Evolutionary conservation across 2,797 vertebrate genomes (phyloP).

Genomic region (Acrocephalus scirpaceus): DNA sequence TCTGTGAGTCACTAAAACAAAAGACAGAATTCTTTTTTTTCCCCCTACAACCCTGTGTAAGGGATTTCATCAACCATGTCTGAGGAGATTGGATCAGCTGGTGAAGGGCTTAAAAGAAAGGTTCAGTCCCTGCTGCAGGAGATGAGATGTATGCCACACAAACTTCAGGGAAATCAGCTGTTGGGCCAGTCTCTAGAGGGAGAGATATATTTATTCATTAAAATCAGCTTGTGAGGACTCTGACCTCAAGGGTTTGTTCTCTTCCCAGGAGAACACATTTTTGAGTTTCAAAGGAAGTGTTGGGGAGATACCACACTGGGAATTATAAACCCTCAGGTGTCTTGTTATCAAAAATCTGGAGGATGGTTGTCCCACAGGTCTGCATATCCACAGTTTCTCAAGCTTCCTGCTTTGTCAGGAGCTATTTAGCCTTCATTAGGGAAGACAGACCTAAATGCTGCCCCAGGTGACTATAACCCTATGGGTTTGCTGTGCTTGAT

Average conservation of each 20-base stretch:
- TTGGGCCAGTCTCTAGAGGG: neutral
- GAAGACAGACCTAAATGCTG: neutral
- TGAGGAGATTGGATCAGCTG: neutral
- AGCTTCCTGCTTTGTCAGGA: neutral
- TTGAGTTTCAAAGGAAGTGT: neutral
- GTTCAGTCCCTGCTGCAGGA: neutral
- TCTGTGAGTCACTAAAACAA: neutral
- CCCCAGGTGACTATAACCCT: neutral
- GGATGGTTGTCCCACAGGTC: fast-evolving
- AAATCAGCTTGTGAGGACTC: neutral
- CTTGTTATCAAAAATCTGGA: neutral
- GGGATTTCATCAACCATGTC: neutral
- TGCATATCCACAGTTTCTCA: neutral
- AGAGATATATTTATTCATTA: neutral
- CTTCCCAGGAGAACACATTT: neutral
- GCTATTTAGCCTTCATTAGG: neutral
- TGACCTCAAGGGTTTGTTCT: neutral
- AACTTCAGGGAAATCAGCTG: neutral
- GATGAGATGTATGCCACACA: neutral
- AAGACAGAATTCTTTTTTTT: neutral
- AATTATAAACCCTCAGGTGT: neutral
- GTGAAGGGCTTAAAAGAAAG: neutral
- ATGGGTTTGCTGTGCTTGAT: neutral
- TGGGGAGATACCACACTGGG: neutral
- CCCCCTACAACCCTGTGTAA: neutral